phyloP scores from a whole-genome alignment of 1,140 invertebrate genomes.

The Archivesica marissinica region DNA sequence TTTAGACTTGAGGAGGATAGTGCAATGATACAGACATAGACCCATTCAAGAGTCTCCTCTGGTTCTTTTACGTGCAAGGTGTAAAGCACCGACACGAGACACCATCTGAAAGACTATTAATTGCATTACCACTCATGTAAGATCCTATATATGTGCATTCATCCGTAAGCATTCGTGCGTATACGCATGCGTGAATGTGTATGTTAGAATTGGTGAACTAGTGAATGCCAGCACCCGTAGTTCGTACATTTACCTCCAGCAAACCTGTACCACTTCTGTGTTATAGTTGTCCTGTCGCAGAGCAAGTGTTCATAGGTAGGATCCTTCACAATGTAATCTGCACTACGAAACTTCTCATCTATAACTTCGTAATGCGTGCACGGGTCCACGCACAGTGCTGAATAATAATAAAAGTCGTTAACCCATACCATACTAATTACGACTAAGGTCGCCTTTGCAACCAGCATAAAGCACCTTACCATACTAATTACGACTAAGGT shows the following conservation, averaged over 20 bases:
- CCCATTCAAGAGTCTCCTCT: too few species aligned
- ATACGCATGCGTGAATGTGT: neutral
- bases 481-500: too few species aligned
- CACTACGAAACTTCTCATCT: slow-evolving; percentile 9
- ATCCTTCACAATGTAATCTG: neutral
- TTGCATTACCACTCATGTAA: neutral
- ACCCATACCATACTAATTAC: too few species aligned
- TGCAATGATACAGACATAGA: too few species aligned
- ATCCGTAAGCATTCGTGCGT: neutral
- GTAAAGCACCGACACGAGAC: too few species aligned
- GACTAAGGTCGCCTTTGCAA: too few species aligned
- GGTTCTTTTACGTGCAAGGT: too few species aligned
- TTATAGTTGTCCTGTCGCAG: neutral
- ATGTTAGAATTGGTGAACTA: neutral
- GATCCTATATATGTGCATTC: neutral
- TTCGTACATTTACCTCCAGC: slow-evolving; percentile 12
- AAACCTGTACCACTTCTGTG: slow-evolving; percentile 14
- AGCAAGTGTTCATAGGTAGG: neutral
- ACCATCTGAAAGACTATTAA: too few species aligned
- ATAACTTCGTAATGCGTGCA: neutral
- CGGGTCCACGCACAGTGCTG: neutral
- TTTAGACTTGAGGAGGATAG: too few species aligned
- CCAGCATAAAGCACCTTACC: too few species aligned
- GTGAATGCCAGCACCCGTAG: neutral
- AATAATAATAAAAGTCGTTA: too few species aligned